Evolutionary conservation across 1,140 invertebrate species (phyloP).

Genomic region (Acromyrmex heyeri): DNA sequence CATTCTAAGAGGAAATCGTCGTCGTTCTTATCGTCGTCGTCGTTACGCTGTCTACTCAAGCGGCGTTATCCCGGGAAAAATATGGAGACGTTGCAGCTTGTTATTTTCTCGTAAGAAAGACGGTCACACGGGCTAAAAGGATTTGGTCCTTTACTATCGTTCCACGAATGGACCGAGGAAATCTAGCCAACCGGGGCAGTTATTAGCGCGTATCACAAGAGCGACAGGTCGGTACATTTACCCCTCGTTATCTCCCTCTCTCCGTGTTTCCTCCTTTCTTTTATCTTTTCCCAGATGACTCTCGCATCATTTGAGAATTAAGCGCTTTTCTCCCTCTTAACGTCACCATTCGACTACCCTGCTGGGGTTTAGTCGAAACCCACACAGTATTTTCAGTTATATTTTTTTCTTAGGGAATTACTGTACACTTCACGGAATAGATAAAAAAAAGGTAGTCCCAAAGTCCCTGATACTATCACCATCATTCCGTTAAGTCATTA

Average conservation of each 20-base stretch:
- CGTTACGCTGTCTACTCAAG: conserved; percentile 61
- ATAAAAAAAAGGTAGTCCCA: conserved; percentile 78
- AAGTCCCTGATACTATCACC: conserved; percentile 82
- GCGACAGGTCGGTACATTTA: conserved; percentile 1
- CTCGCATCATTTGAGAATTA: conserved; percentile 14
- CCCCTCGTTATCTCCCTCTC: neutral
- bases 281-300: neutral
- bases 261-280: conserved; percentile 2
- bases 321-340: conserved; percentile 21
- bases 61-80: conserved; percentile 34
- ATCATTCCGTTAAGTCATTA: conserved; percentile 81
- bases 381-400: conserved; percentile 66
- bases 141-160: conserved; percentile 13
- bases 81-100: conserved; percentile 56
- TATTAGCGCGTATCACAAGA: conserved; percentile 42
- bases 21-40: conserved; percentile 50
- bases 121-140: conserved; percentile 28
- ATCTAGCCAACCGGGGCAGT: neutral
- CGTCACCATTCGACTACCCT: conserved; percentile 30
- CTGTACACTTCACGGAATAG: conserved; percentile 83
- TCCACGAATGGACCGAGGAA: neutral
- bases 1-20: conserved; percentile 58
- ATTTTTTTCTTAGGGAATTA: conserved; percentile 81
- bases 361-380: neutral
- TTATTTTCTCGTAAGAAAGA: conserved; percentile 54